These are phyloP conservation scores for Aleiodes alternator DNA, from an alignment of 2,888 invertebrate species.

Conservation along the genomic window DNA sequence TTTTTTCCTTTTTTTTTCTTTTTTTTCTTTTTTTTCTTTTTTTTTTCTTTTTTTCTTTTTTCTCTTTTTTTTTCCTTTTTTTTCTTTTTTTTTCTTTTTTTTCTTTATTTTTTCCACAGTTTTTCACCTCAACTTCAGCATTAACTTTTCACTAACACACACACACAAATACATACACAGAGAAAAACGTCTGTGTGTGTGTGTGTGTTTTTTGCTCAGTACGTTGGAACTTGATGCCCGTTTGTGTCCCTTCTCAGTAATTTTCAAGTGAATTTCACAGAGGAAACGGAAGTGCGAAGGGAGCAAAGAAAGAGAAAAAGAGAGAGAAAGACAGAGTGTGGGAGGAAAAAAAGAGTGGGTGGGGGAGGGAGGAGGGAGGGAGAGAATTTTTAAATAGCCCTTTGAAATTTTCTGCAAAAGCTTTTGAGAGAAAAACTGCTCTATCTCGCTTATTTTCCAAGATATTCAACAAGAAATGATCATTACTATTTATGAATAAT, in stretches of 20 bases:
- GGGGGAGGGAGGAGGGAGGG: no score
- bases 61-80: neutral
- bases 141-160: conserved; percentile 8
- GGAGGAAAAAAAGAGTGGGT: no score
- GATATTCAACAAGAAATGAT: no score
- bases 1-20: no score
- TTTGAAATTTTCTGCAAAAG: no score
- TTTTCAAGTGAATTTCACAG: conserved; percentile 43
- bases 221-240: neutral
- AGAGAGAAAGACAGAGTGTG: no score
- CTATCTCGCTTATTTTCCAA: no score
- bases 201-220: neutral
- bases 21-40: neutral
- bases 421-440: no score
- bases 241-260: conserved; percentile 18
- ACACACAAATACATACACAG: no score
- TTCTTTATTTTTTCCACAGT: conserved; percentile 20
- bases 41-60: neutral
- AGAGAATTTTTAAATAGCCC: no score
- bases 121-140: conserved; percentile 26
- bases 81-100: neutral
- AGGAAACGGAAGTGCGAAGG: conserved; percentile 42
- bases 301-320: conserved; percentile 3
- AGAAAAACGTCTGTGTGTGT: no score
- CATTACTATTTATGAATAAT: no score